phyloP scores from a whole-genome alignment of 2,797 vertebrate genomes.

The Eulemur mongoz region DNA sequence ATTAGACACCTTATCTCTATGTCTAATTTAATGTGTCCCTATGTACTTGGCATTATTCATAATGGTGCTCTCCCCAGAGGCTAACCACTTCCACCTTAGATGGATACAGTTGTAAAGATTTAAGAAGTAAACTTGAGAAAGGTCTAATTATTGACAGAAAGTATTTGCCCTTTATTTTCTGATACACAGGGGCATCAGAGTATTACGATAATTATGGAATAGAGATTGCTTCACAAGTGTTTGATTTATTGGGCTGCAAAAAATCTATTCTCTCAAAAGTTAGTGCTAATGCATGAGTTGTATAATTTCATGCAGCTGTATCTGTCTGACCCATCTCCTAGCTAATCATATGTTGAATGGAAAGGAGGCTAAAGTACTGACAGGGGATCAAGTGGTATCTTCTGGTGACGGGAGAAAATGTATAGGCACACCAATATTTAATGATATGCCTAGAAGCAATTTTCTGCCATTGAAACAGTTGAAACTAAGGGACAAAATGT shows the following conservation, averaged over 20 bases:
- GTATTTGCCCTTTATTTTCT: conserved; percentile 26
- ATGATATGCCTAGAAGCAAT: conserved; percentile 50
- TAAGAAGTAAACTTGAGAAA: conserved; percentile 39
- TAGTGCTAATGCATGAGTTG: not conserved
- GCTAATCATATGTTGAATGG: conserved; percentile 34
- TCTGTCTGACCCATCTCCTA: conserved; percentile 31
- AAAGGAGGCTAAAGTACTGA: not conserved
- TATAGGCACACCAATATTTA: not conserved
- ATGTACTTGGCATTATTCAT: not conserved
- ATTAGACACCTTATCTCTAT: not conserved
- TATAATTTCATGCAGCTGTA: conserved; percentile 33
- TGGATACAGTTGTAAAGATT: not conserved
- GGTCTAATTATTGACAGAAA: conserved; percentile 28
- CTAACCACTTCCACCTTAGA: not conserved
- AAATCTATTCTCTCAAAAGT: conserved; percentile 14
- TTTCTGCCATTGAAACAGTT: conserved; percentile 47
- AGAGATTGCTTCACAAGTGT: not conserved
- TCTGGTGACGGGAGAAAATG: conserved; percentile 48
- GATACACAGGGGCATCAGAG: not conserved
- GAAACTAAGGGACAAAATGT: conserved; percentile 45
- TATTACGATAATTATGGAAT: conserved; percentile 18
- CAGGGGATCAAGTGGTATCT: conserved; percentile 29
- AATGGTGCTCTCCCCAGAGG: not conserved
- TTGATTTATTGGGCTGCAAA: conserved; percentile 40
- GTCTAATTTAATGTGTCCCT: not conserved